Conservation (phyloP, 1,140 invertebrate genomes). For the Phymastichus coffea region DNA sequence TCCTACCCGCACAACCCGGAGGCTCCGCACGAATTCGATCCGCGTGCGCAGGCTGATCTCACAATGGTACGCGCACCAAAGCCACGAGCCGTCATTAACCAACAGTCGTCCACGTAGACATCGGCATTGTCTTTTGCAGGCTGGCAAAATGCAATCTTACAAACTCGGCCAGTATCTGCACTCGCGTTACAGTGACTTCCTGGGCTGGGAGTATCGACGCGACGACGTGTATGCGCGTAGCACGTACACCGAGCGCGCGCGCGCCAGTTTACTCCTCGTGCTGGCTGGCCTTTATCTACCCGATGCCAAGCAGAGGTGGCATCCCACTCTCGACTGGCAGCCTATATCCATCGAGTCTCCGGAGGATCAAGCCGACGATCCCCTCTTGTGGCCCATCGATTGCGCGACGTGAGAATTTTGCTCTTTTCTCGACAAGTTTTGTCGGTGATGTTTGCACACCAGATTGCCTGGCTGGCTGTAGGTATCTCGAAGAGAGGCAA, state of each 20-base stretch:
- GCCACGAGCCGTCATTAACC: too few species aligned
- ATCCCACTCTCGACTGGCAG: conserved; percentile 44
- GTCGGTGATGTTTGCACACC: too few species aligned
- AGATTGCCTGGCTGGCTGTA: too few species aligned
- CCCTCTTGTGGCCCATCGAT: conserved; percentile 21
- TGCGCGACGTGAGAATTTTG: conserved; percentile 20
- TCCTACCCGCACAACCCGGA: conserved; percentile 54
- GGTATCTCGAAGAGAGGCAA: too few species aligned
- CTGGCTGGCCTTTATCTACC: conserved; percentile 62
- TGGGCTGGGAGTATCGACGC: conserved; percentile 55
- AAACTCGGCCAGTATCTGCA: conserved; percentile 58
- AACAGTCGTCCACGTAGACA: too few species aligned
- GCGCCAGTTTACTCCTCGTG: conserved; percentile 61
- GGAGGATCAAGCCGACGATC: too few species aligned
- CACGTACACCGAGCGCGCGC: conserved; percentile 59
- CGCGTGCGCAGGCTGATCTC: conserved; percentile 56
- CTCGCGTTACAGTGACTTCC: conserved; percentile 55
- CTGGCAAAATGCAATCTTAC: conserved; percentile 54
- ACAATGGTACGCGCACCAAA: conserved; percentile 57
- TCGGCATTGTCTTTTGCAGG: too few species aligned
- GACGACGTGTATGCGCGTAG: conserved; percentile 52
- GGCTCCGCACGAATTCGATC: conserved; percentile 35
- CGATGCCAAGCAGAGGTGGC: conserved; percentile 52
- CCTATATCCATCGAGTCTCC: conserved; percentile 46
- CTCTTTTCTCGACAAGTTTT: too few species aligned